Evolutionary conservation across 2,888 invertebrate species (phyloP), one percentile per base, ranked within the genome.

Genomic region (Unio pictorum): DNA sequence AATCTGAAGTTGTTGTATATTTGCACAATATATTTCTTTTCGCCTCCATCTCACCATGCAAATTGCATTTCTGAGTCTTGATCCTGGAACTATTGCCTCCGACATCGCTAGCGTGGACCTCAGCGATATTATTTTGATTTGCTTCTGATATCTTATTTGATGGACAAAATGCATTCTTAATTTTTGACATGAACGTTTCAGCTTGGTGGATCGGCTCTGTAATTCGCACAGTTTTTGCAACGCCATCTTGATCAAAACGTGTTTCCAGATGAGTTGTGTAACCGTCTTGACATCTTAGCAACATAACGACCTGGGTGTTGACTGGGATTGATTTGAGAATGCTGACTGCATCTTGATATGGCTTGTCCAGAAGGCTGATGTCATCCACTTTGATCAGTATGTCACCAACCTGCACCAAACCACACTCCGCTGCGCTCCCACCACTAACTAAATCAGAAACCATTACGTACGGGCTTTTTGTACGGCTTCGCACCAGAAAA

Each of bases 341-440:
- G 71, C 83, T 80, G 57, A 88, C 76, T 26, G 84, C 81, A 64
- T 84, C 80, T 23, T 86, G 85, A 73, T 87, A 89, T 34, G 81
- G 76, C 76, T 85, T 81, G 23, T 84, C 82, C 6, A 81, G 80
- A 57, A 89, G 67, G 68, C 86, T 84, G 30, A 78, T 80, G 60
- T 87, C 86, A 74, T 89, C 86, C 8, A 89, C 87, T 34, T 84
- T 80, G 0, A 89, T 74, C 18, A 89, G 84, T 45, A 85, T 78
- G 76, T 89, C 89, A 30, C 88, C 89, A 8, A 86, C 82, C 71
- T 85, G 81, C 0, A 89, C 81, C 55, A 88, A 76, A 3, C 88
- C 87, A 64, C 86, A 84, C 64, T 86, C 85, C 58, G 86, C 84
- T 0, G 88, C 89, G 30, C 86, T 85, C 6, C 88, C 87, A 20